Evolutionary conservation across 2,888 invertebrate genomes (phyloP), one percentile per base, ranked within the genome.

Genomic region (Coelopa pilipes): DNA sequence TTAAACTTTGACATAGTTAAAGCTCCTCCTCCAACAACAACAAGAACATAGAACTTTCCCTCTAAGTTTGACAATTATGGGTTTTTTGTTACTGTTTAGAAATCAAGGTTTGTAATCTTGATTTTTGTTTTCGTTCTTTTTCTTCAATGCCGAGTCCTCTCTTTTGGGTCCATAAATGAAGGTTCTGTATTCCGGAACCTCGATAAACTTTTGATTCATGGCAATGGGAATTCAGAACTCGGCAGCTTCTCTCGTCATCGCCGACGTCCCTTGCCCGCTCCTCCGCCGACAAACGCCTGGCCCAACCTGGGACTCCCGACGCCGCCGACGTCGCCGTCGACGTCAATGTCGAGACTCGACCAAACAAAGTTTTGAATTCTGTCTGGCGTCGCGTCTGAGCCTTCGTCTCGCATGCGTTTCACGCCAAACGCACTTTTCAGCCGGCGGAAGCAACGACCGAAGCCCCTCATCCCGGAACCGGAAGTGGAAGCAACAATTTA

Each of bases 291-390:
- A 34, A 34, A 34, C 34, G 34, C 34, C 34, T 34, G 7, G 4
- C 34, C 34, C 34, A 34, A 34, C 34, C 34, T 34, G 34, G 2
- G 34, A 34, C 34, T 24, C 19, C 65, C 45, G 47, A n/a, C 46
- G n/a, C 55, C 17, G 49, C 49, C 10, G 55, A 46, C 57, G 59
- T 21, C 10, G 55, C 46, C 57, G 59, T 21, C 60, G 24, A 15
- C 62, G 66, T 49, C 49, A 45, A 46, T n/a, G 49, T 47, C 17
- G 12, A 34, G 10, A 17, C 24, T 65, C 45, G 68, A 34, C 78
- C 76, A 78, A 78, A 75, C 74, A 79, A 79, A 78, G 76, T 80
- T 80, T 70, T 57, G 62, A 72, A 68, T 59, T 70, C 34, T 74
- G 67, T 73, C 69, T 70, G 70, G 53, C 57, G 59, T 72, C 69